These are phyloP conservation scores for Furcifer pardalis DNA, from an alignment of 2,797 vertebrate genomes.

Conservation along the genomic window DNA sequence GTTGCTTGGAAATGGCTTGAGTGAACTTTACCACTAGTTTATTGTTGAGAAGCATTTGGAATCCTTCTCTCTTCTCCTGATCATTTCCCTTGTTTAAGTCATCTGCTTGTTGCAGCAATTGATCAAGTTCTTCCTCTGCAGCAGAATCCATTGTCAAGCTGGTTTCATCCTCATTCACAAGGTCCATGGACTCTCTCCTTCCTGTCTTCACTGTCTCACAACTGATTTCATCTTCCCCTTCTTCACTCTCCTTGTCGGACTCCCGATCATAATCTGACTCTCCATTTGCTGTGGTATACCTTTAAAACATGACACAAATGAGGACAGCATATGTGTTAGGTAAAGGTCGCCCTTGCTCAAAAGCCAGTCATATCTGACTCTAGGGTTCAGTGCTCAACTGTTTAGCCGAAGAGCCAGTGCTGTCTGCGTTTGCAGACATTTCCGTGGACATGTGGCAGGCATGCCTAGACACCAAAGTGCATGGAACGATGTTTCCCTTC, in stretches of 20 bases:
- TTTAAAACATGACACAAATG: constrained; percentile 42
- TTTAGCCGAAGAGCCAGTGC: too few relatives aligned
- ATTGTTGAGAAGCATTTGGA: constrained; percentile 86
- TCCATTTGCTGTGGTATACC: constrained; percentile 90
- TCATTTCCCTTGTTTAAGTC: constrained; percentile 81
- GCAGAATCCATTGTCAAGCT: constrained; percentile 39
- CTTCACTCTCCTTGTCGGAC: constrained; percentile 82
- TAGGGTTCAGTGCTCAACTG: too few relatives aligned
- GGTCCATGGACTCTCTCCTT: constrained; percentile 77
- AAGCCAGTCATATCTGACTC: too few relatives aligned
- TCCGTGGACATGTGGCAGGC: too few relatives aligned
- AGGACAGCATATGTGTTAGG: background rate
- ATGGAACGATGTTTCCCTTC: too few relatives aligned
- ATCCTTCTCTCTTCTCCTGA: constrained; percentile 82
- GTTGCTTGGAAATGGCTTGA: constrained; percentile 1
- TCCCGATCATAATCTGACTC: constrained; percentile 92
- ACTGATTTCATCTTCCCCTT: constrained; percentile 84
- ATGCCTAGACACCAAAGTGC: too few relatives aligned
- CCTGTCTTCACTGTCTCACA: constrained; percentile 86
- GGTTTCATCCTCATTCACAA: constrained; percentile 70
- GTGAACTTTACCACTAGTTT: constrained; percentile 81
- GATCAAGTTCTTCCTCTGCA: constrained; percentile 79
- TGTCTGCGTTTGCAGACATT: too few relatives aligned
- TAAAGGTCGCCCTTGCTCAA: too few relatives aligned
- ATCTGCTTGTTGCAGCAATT: constrained; percentile 87